Conservation (phyloP, 2,888 invertebrate species). For the Eustalomyia histrio region DNA sequence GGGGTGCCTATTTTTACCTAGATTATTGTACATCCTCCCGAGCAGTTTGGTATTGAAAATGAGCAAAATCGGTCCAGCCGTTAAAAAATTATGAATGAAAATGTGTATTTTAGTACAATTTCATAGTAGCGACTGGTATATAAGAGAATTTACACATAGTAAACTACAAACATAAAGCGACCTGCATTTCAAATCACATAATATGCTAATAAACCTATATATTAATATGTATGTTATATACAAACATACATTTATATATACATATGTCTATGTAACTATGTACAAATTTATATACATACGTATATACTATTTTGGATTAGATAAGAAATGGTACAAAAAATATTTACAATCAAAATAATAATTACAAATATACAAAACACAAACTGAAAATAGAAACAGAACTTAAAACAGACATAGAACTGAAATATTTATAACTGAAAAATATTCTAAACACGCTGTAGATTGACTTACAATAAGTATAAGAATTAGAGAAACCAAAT, state of each 20-base stretch:
- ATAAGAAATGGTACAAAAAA: slow-evolving; percentile 51
- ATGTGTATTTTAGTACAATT: no score
- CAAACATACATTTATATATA: neutral
- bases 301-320: slow-evolving; percentile 12
- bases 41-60: no score
- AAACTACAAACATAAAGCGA: slow-evolving; percentile 38
- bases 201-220: slow-evolving; percentile 62
- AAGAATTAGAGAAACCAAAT: slow-evolving; percentile 20
- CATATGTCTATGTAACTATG: neutral
- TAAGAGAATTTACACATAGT: slow-evolving; percentile 27
- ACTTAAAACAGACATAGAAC: neutral
- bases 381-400: neutral
- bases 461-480: neutral
- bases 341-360: slow-evolving; percentile 59
- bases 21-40: no score
- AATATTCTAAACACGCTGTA: slow-evolving; percentile 48
- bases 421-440: neutral
- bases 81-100: no score
- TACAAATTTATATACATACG: neutral
- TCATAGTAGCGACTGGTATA: no score
- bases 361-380: slow-evolving; percentile 52
- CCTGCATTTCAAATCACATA: slow-evolving; percentile 52
- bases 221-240: slow-evolving; percentile 18
- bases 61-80: no score
- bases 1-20: no score